These are phyloP conservation scores for Platalea minor DNA, from an alignment of 2,797 vertebrate genomes.

Conservation along the genomic window DNA sequence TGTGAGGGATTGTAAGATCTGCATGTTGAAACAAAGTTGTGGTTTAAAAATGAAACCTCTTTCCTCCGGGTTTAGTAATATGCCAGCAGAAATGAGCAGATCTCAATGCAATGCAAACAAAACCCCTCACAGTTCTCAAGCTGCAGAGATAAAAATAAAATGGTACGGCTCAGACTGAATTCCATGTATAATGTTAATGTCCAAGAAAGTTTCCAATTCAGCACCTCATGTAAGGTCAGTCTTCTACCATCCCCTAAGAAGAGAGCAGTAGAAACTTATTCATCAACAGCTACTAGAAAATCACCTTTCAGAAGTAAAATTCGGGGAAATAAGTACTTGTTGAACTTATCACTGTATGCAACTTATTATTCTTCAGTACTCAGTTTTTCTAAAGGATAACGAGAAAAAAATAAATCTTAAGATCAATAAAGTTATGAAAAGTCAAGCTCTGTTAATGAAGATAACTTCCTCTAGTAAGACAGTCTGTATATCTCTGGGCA, in stretches of 20 bases:
- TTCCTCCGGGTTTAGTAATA: neutral
- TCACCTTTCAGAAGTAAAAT: neutral
- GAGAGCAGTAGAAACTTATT: neutral
- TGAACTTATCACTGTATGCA: neutral
- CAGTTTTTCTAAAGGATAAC: neutral
- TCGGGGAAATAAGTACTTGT: neutral
- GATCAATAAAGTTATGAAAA: neutral
- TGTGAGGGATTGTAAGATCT: neutral
- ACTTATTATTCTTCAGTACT: neutral
- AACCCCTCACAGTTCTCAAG: rapidly evolving
- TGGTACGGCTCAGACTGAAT: neutral
- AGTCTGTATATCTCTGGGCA: neutral
- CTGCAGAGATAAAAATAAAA: neutral
- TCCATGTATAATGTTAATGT: neutral
- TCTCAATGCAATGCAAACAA: neutral
- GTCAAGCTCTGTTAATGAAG: neutral
- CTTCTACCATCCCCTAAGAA: neutral
- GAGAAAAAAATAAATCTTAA: neutral
- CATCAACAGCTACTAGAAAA: neutral
- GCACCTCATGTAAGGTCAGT: neutral
- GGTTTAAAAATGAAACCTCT: conserved; percentile 17
- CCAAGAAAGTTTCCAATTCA: neutral
- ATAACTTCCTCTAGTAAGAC: neutral
- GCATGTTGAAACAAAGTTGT: neutral
- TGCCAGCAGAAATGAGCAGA: neutral